A percentile compares a stretch with the other conserved stretches of the same genome.
Evolutionary conservation across 2,888 invertebrate species (phyloP).

Genomic region (Lochmaea crataegi): DNA sequence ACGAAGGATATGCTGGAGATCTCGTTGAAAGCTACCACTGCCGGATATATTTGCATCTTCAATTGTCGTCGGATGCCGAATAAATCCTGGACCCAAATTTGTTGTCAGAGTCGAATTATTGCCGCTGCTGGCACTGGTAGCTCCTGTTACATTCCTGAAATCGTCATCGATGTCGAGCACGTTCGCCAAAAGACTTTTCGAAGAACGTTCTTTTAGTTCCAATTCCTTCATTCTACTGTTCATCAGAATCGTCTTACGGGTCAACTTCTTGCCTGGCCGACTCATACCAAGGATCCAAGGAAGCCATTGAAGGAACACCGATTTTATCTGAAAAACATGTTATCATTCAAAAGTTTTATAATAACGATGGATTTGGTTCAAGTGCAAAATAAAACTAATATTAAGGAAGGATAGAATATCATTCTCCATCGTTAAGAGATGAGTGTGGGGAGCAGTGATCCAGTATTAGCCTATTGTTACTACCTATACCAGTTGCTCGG

Average conservation of each 20-base stretch:
- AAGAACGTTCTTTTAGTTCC: conserved; percentile 93
- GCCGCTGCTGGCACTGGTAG: conserved; percentile 60
- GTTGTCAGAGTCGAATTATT: conserved; percentile 63
- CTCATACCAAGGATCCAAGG: conserved; percentile 97
- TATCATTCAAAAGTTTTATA: not conserved
- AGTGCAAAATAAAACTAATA: no score
- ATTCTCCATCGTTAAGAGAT: no score
- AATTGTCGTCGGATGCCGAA: conserved; percentile 80
- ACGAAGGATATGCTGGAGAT: conserved; percentile 89
- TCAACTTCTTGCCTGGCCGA: conserved; percentile 94
- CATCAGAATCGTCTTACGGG: conserved; percentile 89
- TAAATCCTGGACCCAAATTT: conserved; percentile 68
- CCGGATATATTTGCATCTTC: conserved; percentile 69
- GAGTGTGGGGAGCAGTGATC: no score
- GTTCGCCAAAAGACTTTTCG: conserved; percentile 93
- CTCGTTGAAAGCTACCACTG: conserved; percentile 77
- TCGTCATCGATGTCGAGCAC: conserved; percentile 97
- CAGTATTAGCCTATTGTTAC: no score
- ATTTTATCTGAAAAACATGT: conserved; percentile 81
- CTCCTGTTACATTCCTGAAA: conserved; percentile 81
- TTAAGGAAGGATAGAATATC: no score
- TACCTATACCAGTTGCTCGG: no score
- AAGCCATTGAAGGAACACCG: conserved; percentile 96
- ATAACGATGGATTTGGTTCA: no score
- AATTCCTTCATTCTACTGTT: conserved; percentile 92